Evolutionary conservation across 2,888 invertebrate species (phyloP).

Genomic region (Acanthosepion pharaonis): DNA sequence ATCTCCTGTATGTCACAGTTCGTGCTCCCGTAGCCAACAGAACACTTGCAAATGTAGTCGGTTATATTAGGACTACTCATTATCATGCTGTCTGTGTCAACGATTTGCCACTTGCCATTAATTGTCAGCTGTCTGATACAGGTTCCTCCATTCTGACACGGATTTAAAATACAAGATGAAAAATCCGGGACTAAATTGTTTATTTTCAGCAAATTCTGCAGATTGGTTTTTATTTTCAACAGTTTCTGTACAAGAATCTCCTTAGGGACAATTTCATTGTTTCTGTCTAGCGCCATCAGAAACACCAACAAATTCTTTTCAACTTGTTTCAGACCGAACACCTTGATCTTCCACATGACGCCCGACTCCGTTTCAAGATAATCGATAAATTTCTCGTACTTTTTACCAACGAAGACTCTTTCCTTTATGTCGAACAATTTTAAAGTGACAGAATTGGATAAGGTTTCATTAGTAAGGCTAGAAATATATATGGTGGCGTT

Average conservation of each 20-base stretch:
- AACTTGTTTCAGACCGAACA: conserved; percentile 54
- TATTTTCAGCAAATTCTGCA: conserved; percentile 59
- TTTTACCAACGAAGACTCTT: conserved; percentile 83
- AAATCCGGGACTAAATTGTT: conserved; percentile 59
- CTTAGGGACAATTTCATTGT: conserved; percentile 78
- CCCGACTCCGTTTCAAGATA: conserved; percentile 82
- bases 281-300: conserved; percentile 77
- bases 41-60: conserved; percentile 87
- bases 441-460: conserved; percentile 87
- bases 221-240: conserved; percentile 51
- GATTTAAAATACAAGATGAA: conserved; percentile 77
- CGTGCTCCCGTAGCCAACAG: conserved; percentile 92
- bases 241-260: conserved; percentile 54
- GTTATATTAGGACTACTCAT: conserved; percentile 74
- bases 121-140: conserved; percentile 68
- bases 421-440: conserved; percentile 84
- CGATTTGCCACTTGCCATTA: conserved; percentile 50
- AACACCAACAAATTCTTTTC: conserved; percentile 58
- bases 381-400: conserved; percentile 84
- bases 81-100: neutral
- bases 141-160: conserved; percentile 77
- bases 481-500: conserved; percentile 88
- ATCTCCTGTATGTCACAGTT: conserved; percentile 89
- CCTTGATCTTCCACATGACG: conserved; percentile 43
- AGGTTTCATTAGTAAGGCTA: conserved; percentile 85